These are phyloP conservation scores for Caenorhabditis plicata DNA, from an alignment of 2,888 invertebrate genomes.

Conservation along the genomic window DNA sequence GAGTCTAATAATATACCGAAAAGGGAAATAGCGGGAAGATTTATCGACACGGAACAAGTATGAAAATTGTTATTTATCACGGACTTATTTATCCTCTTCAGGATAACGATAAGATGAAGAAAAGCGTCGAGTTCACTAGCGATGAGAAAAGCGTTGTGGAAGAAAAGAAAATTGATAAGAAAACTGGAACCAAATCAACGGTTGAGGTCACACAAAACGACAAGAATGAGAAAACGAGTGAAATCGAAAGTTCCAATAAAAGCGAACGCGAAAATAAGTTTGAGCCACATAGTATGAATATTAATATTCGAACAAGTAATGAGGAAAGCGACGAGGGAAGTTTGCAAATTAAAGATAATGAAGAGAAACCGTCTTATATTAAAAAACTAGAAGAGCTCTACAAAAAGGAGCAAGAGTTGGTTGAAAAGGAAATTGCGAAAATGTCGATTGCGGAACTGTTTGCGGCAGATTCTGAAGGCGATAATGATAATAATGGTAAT, in stretches of 20 bases:
- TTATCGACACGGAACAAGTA: conserved; percentile 2
- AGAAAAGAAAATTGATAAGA: conserved; percentile 10
- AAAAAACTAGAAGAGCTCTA: conserved; percentile 38
- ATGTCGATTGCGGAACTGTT: conserved; percentile 33
- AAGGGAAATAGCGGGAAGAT: conserved; percentile 20
- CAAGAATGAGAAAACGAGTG: not conserved
- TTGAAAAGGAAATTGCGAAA: conserved; percentile 19
- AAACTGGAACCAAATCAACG: conserved; percentile 3
- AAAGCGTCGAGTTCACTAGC: conserved; percentile 23
- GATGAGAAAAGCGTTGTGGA: conserved; percentile 24
- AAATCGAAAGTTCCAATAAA: conserved; percentile 3
- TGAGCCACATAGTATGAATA: too few relatives aligned
- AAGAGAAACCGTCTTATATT: conserved; percentile 28
- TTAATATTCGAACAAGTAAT: conserved; percentile 23
- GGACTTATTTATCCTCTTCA: too few relatives aligned
- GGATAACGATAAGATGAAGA: conserved; percentile 15
- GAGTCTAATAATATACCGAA: conserved; percentile 19
- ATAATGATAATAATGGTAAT: conserved; percentile 4
- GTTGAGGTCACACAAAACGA: not conserved
- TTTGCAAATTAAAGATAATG: conserved; percentile 8
- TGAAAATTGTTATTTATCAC: not conserved
- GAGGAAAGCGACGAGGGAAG: conserved; percentile 15
- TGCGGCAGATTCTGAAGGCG: not conserved
- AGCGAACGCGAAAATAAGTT: too few relatives aligned
- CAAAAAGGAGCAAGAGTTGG: conserved; percentile 31